Conservation (phyloP, 2,888 invertebrate species). For the Entomobrya proxima region DNA sequence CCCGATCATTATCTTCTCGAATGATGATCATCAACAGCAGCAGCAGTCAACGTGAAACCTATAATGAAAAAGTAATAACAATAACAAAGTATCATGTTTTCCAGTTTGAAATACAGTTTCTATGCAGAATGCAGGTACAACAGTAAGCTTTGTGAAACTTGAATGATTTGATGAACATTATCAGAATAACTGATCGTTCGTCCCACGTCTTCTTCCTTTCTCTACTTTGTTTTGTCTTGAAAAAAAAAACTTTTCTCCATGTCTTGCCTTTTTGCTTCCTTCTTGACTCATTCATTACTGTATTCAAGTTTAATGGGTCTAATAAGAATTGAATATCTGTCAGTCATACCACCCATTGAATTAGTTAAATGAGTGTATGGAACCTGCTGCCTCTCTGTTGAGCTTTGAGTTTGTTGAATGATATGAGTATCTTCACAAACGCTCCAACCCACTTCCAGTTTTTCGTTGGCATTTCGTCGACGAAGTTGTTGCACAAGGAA, state of each 20-base stretch:
- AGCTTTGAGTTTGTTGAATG: not conserved
- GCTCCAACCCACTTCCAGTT: not conserved
- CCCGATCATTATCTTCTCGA: not conserved
- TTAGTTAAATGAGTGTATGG: conserved; percentile 52
- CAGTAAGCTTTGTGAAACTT: not conserved
- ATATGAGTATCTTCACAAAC: not conserved
- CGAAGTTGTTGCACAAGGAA: not conserved
- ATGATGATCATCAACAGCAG: not conserved
- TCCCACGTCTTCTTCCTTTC: not conserved
- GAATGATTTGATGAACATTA: conserved; percentile 7
- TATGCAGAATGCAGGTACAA: not conserved
- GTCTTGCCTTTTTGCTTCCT: not conserved
- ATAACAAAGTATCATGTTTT: conserved; percentile 19
- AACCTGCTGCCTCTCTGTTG: conserved; percentile 43
- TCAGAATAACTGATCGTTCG: not conserved
- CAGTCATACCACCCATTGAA: conserved; percentile 69
- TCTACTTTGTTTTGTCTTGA: not conserved
- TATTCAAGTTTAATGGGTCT: conserved; percentile 39
- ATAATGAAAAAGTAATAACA: not conserved
- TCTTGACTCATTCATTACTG: conserved; percentile 35
- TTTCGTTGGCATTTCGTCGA: not conserved
- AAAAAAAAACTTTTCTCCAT: not conserved
- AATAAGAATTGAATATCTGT: conserved; percentile 54
- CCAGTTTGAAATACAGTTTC: not conserved
- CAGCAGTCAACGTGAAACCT: not conserved